phyloP scores from a whole-genome alignment of 2,797 vertebrate species.

The Lophura swinhoii region DNA sequence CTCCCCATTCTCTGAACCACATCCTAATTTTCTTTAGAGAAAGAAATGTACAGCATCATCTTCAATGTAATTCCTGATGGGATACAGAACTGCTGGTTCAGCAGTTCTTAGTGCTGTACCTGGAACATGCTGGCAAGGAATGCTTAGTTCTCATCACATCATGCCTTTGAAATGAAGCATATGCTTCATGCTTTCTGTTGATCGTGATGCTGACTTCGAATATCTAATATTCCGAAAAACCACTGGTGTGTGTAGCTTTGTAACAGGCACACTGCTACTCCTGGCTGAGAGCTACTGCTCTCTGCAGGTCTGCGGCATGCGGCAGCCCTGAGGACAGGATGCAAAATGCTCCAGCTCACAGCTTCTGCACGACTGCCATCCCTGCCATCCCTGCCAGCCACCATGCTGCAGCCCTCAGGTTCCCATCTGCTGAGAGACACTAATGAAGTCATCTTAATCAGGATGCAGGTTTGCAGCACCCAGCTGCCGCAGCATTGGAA shows the following conservation, averaged over 20 bases:
- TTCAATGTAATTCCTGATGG: neutral
- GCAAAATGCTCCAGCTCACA: neutral
- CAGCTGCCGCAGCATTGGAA: too few relatives aligned
- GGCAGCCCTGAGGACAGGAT: neutral
- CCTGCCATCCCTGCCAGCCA: neutral
- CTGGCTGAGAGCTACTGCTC: neutral
- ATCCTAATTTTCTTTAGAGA: neutral
- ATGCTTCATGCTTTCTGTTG: neutral
- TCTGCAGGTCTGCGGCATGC: neutral
- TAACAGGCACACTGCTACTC: accelerated
- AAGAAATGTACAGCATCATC: too few relatives aligned
- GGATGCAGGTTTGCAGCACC: neutral
- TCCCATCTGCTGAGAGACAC: neutral
- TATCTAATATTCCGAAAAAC: neutral
- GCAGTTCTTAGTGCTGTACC: neutral
- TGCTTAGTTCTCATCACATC: neutral
- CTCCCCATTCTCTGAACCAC: neutral
- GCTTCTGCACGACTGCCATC: neutral
- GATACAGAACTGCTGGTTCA: neutral
- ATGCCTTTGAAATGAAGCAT: neutral
- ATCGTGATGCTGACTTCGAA: neutral
- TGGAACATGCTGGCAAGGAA: neutral
- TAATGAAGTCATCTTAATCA: neutral
- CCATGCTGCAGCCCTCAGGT: neutral
- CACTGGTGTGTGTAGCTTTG: neutral